A percentile compares a stretch with the other conserved stretches of the same genome.
These are phyloP conservation scores for Pelodytes ibericus DNA, from an alignment of 2,797 vertebrate species.

Conservation along the genomic window DNA sequence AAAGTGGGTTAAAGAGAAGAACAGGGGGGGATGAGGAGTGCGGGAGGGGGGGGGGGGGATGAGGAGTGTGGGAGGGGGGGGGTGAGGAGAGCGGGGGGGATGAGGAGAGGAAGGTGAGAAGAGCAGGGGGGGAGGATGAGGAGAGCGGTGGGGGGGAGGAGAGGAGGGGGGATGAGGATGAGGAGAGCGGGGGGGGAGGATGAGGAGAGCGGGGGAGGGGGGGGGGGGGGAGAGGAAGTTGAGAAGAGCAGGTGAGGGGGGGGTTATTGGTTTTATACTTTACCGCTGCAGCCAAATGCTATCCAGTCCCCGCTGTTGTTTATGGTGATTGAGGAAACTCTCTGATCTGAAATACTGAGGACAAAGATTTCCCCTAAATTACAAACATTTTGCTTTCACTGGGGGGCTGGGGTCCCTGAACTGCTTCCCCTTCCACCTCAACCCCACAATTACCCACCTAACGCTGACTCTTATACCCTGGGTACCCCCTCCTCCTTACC, in stretches of 20 bases:
- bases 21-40: not conserved
- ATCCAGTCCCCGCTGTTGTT: constrained; percentile 95
- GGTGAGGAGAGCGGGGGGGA: too few relatives aligned
- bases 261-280: constrained; percentile 32
- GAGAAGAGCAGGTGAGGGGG: not conserved
- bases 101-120: too few relatives aligned
- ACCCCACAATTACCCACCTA: too few relatives aligned
- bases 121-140: too few relatives aligned
- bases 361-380: too few relatives aligned
- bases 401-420: too few relatives aligned
- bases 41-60: not conserved
- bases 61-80: not conserved
- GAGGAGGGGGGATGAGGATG: not conserved
- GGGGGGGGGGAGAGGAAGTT: not conserved
- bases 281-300: constrained; percentile 92
- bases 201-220: not conserved
- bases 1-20: not conserved
- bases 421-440: too few relatives aligned
- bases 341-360: constrained; percentile 90
- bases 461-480: too few relatives aligned
- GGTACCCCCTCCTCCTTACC: too few relatives aligned
- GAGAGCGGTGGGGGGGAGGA: too few relatives aligned
- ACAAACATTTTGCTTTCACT: too few relatives aligned
- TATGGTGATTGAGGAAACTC: constrained; percentile 82
- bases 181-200: not conserved